Evolutionary conservation across 2,888 invertebrate species (phyloP).

Genomic region (Drosophila silvestris): DNA sequence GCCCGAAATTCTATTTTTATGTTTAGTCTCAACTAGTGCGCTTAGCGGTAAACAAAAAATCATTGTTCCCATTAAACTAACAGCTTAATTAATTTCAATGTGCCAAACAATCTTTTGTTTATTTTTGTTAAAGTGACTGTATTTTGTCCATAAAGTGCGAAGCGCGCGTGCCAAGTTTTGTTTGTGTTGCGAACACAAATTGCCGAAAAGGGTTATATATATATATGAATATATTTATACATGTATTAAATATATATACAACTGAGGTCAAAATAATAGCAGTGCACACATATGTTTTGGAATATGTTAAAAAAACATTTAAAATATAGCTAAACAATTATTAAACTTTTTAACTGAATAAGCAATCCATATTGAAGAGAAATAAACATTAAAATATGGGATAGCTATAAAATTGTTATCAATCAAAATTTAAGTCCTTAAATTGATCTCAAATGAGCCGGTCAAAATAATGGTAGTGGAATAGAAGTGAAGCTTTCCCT

Average conservation of each 20-base stretch:
- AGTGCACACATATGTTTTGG: no score
- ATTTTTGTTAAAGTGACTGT: slow-evolving; percentile 41
- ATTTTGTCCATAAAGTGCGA: slow-evolving; percentile 50
- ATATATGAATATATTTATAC: neutral
- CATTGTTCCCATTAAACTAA: slow-evolving; percentile 30
- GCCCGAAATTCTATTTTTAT: slow-evolving; percentile 31
- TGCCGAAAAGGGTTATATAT: slow-evolving; percentile 43
- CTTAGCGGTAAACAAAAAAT: slow-evolving; percentile 71
- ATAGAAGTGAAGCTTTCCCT: neutral
- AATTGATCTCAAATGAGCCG: neutral
- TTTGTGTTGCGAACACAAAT: slow-evolving; percentile 49
- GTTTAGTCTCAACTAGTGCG: slow-evolving; percentile 61
- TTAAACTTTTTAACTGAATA: neutral
- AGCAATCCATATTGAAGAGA: neutral
- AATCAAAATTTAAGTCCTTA: neutral
- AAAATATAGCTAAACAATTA: neutral
- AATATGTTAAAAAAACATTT: neutral
- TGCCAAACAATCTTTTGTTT: slow-evolving; percentile 38
- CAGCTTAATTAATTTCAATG: slow-evolving; percentile 14
- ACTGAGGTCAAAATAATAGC: neutral
- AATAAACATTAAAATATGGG: neutral
- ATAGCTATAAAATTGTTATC: neutral
- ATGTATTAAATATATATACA: neutral
- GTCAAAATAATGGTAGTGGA: neutral
- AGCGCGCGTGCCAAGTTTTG: slow-evolving; percentile 49